These are phyloP conservation scores for Orientallactaga sibirica DNA, from an alignment of 2,797 vertebrate species.

Conservation along the genomic window DNA sequence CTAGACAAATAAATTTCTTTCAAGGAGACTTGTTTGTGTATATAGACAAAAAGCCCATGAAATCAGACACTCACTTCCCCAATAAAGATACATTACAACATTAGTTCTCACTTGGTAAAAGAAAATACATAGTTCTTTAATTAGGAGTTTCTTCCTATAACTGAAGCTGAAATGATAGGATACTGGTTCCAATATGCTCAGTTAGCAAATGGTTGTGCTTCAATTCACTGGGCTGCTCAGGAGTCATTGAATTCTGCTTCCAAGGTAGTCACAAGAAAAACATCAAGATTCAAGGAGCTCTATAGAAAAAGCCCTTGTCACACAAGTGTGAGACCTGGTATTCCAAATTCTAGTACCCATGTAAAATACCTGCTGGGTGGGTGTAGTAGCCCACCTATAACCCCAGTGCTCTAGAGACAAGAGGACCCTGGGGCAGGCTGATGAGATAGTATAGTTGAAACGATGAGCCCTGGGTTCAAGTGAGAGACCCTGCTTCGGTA, in stretches of 20 bases:
- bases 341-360: too few species aligned
- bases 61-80: not conserved
- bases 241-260: not conserved
- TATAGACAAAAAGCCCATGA: not conserved
- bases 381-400: too few species aligned
- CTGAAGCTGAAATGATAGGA: not conserved
- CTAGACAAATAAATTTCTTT: not conserved
- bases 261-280: not conserved
- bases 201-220: not conserved
- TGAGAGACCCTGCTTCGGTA: too few species aligned
- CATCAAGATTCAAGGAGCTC: too few species aligned
- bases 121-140: conserved; percentile 18
- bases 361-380: too few species aligned
- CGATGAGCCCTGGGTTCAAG: too few species aligned
- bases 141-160: not conserved
- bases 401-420: too few species aligned
- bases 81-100: not conserved
- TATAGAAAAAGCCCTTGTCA: too few species aligned
- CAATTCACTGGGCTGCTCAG: fast-evolving
- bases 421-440: too few species aligned
- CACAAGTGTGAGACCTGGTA: too few species aligned
- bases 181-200: not conserved
- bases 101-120: not conserved
- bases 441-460: too few species aligned
- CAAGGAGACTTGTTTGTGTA: not conserved